Conservation (phyloP, 2,113 vertebrate genomes). For the Sceloporus undulatus region DNA sequence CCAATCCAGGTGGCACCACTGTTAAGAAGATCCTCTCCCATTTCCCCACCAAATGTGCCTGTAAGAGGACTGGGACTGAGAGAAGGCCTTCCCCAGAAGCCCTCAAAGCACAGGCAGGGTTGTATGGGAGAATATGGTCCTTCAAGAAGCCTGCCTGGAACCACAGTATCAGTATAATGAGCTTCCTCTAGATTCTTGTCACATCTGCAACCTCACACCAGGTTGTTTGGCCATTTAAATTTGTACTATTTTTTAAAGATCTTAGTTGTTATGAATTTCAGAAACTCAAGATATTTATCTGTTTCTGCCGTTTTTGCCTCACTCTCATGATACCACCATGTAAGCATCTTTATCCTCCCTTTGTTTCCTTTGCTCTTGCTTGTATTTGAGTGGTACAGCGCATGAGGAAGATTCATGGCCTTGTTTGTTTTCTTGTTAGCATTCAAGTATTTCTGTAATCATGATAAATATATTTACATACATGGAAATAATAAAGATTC, state of each 20-base stretch:
- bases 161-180: background rate
- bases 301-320: background rate
- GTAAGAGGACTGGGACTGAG: too few species aligned
- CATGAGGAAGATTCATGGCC: background rate
- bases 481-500: background rate
- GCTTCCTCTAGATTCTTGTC: background rate
- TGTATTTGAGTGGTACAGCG: background rate
- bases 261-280: background rate
- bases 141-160: too few species aligned
- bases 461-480: constrained; percentile 14
- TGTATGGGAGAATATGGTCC: too few species aligned
- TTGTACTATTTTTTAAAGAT: background rate
- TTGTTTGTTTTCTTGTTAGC: constrained; percentile 13
- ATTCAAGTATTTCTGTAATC: constrained; percentile 1
- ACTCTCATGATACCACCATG: background rate
- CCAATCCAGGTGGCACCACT: too few species aligned
- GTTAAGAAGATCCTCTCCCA: too few species aligned
- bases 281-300: background rate
- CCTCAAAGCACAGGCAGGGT: too few species aligned
- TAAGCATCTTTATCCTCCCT: background rate
- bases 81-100: too few species aligned
- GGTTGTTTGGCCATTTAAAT: background rate
- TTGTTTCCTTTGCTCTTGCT: background rate
- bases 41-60: too few species aligned
- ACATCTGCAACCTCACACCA: background rate